A percentile compares a stretch with the other conserved stretches of the same genome.
Conservation (phyloP, 2,113 vertebrate species). For the Neogale vison region DNA sequence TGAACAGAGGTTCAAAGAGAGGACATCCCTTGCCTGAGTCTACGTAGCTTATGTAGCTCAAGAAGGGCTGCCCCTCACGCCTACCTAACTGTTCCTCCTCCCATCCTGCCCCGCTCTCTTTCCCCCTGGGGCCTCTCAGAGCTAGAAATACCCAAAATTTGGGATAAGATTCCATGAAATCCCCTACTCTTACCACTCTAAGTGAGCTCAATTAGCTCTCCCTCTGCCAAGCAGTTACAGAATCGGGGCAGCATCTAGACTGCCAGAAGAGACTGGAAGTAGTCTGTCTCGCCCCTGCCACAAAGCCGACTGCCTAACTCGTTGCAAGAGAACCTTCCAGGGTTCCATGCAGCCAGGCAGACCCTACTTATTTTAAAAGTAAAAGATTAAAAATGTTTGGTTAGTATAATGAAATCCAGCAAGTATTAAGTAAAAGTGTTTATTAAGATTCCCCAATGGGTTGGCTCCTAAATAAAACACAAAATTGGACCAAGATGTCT, state of each 20-base stretch:
- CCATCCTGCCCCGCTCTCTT: background rate
- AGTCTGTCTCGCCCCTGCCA: background rate
- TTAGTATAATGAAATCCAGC: background rate
- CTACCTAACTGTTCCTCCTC: background rate
- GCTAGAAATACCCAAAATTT: background rate
- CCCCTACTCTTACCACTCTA: background rate
- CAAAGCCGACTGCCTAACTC: background rate
- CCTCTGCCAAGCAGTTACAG: background rate
- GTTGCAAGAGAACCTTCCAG: constrained; percentile 17
- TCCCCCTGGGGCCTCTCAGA: background rate
- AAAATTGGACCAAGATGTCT: constrained; percentile 1
- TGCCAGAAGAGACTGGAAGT: background rate
- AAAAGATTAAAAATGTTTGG: background rate
- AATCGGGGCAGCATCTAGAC: background rate
- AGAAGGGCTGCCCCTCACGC: background rate
- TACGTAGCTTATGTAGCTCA: background rate
- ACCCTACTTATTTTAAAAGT: background rate
- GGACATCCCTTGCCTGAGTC: background rate
- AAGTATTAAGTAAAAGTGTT: background rate
- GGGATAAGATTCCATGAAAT: background rate
- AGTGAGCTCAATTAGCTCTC: background rate
- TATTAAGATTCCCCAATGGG: background rate
- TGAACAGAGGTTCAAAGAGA: background rate
- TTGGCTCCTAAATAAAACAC: constrained; percentile 32
- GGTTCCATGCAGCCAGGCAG: background rate